phyloP scores from a whole-genome alignment of 2,797 vertebrate genomes.

The Clamator glandarius region DNA sequence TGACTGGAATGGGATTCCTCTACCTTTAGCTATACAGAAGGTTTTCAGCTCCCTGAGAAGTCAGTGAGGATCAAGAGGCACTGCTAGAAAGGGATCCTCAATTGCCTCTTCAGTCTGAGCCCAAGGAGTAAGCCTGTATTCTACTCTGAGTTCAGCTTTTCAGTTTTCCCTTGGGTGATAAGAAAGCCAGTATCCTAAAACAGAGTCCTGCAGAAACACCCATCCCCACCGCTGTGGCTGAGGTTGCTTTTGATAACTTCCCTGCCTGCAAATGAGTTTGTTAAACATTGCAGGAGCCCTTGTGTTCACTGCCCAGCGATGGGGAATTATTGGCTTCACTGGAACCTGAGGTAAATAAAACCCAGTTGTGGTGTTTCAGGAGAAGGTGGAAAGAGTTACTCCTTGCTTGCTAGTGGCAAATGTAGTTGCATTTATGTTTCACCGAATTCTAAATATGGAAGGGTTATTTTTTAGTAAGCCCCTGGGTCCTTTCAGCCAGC shows the following conservation, averaged over 20 bases:
- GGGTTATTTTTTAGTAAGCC: constrained; percentile 40
- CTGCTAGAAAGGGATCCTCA: not conserved
- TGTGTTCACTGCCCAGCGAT: too few species aligned
- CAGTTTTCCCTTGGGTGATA: not conserved
- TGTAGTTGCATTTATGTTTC: not conserved
- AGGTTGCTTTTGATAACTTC: too few species aligned
- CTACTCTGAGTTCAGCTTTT: not conserved
- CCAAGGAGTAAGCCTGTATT: not conserved
- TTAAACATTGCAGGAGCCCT: too few species aligned
- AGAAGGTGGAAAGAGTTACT: not conserved
- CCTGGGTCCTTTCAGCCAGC: not conserved
- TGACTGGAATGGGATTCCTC: not conserved
- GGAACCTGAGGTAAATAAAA: not conserved
- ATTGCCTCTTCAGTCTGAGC: not conserved
- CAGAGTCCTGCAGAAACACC: too few species aligned
- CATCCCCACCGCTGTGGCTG: too few species aligned
- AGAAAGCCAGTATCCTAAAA: too few species aligned
- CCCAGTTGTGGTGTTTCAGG: not conserved
- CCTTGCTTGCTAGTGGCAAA: not conserved
- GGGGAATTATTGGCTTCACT: not conserved
- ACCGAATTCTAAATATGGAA: not conserved
- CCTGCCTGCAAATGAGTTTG: too few species aligned
- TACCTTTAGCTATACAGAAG: not conserved
- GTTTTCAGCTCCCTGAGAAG: not conserved
- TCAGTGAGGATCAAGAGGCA: not conserved